Evolutionary conservation across 2,113 vertebrate genomes (phyloP).

Genomic region (Sebastes schlegelii): DNA sequence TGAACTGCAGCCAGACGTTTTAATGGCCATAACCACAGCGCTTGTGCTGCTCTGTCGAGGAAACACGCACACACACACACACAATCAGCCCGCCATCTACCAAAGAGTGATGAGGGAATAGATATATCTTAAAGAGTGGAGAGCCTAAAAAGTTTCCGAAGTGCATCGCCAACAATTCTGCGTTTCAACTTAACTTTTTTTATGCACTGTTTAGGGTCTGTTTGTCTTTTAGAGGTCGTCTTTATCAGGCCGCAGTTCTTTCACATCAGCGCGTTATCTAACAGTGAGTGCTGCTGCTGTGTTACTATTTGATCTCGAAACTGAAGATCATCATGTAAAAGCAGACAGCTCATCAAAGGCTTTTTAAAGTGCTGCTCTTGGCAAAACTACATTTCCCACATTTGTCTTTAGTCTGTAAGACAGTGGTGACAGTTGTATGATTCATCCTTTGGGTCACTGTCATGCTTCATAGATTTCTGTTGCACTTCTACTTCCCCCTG

Average conservation of each 20-base stretch:
- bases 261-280: neutral
- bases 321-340: constrained; percentile 41
- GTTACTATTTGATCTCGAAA: neutral
- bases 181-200: constrained; percentile 31
- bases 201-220: constrained; percentile 7
- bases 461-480: constrained; percentile 44
- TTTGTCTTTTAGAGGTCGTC: constrained; percentile 27
- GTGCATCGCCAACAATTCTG: constrained; percentile 35
- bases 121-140: constrained; percentile 42
- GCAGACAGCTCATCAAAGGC: constrained; percentile 20
- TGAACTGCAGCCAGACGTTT: constrained; percentile 58
- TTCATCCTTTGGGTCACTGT: constrained; percentile 48
- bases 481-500: constrained; percentile 34
- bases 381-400: constrained; percentile 55
- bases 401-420: constrained; percentile 43
- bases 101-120: constrained; percentile 35
- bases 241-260: constrained; percentile 10
- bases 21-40: constrained; percentile 49
- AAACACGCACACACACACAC: constrained; percentile 30
- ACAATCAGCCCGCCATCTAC: constrained; percentile 17
- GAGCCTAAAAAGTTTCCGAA: constrained; percentile 59
- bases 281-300: constrained; percentile 19
- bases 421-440: constrained; percentile 45
- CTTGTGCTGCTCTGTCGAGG: constrained; percentile 56
- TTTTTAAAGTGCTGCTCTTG: constrained; percentile 47